These are phyloP conservation scores for Brienomyrus longianalis DNA, from an alignment of 2,113 vertebrate species.

Conservation along the genomic window DNA sequence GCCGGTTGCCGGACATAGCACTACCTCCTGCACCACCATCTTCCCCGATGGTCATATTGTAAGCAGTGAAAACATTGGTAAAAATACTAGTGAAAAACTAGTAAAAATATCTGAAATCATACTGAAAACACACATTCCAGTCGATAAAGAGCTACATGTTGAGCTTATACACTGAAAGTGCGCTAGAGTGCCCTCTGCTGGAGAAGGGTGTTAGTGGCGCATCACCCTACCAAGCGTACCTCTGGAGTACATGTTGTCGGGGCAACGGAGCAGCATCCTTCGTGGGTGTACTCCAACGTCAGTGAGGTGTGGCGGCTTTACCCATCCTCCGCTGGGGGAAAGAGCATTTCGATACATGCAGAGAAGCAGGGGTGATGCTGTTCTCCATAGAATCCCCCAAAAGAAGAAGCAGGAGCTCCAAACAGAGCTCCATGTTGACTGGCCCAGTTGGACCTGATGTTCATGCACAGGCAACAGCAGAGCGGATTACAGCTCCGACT, in stretches of 20 bases:
- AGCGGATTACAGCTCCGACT: conserved; percentile 39
- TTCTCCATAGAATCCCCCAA: background rate
- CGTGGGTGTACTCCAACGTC: background rate
- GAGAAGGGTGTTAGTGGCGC: background rate
- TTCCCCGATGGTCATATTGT: background rate
- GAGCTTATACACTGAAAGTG: background rate
- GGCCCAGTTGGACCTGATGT: background rate
- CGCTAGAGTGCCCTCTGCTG: conserved; percentile 1
- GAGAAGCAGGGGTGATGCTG: background rate
- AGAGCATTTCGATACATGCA: background rate
- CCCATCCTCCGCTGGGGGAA: background rate
- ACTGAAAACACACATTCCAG: conserved; percentile 8
- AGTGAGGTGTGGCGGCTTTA: background rate
- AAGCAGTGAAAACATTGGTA: conserved; percentile 10
- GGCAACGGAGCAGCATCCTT: background rate
- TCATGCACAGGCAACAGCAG: conserved; percentile 4
- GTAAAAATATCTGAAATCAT: background rate
- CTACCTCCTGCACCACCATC: too few species aligned
- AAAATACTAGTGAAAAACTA: conserved; percentile 24
- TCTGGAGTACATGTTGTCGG: background rate
- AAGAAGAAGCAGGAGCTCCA: background rate
- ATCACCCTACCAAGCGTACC: background rate
- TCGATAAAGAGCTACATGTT: background rate
- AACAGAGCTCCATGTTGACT: background rate
- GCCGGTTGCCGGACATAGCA: too few species aligned